Evolutionary conservation across 2,113 vertebrate species (phyloP).

Genomic region (Nansenia antarctica): DNA sequence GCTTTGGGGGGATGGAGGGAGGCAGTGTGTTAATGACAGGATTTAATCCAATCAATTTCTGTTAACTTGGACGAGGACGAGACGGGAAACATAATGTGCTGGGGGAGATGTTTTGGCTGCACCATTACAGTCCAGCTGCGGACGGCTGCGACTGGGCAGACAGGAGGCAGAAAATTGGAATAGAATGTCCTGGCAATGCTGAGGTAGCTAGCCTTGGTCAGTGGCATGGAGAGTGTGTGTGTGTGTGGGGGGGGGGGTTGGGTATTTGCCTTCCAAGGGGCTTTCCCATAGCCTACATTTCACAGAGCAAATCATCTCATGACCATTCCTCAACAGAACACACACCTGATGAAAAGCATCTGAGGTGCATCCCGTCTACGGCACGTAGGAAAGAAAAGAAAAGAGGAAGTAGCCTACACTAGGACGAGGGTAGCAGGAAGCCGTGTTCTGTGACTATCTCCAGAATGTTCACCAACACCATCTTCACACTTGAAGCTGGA

Average conservation of each 20-base stretch:
- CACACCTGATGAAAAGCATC: no score
- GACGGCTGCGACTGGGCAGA: constrained; percentile 70
- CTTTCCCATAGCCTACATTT: constrained; percentile 73
- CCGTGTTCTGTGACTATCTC: constrained; percentile 56
- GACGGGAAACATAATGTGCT: constrained; percentile 70
- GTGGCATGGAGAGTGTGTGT: constrained; percentile 60
- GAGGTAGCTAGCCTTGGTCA: constrained; percentile 67
- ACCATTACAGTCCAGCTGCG: constrained; percentile 73
- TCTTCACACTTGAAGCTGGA: constrained; percentile 62
- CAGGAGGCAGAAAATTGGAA: constrained; percentile 73
- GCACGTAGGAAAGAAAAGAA: no score
- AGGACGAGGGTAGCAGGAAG: no score
- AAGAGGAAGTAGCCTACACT: no score
- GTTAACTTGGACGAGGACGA: constrained; percentile 71
- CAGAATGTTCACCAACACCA: constrained; percentile 54
- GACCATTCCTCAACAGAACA: no score
- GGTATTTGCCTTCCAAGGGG: constrained; percentile 67
- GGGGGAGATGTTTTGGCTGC: constrained; percentile 71
- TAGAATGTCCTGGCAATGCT: constrained; percentile 73
- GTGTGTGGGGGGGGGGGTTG: constrained; percentile 54
- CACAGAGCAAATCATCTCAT: constrained; percentile 62
- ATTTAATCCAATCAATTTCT: constrained; percentile 79
- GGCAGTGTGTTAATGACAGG: constrained; percentile 78
- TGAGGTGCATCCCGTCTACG: no score
- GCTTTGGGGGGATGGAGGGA: constrained; percentile 68